Evolutionary conservation across 2,888 invertebrate genomes (phyloP).

Genomic region (Deilephila porcellus): DNA sequence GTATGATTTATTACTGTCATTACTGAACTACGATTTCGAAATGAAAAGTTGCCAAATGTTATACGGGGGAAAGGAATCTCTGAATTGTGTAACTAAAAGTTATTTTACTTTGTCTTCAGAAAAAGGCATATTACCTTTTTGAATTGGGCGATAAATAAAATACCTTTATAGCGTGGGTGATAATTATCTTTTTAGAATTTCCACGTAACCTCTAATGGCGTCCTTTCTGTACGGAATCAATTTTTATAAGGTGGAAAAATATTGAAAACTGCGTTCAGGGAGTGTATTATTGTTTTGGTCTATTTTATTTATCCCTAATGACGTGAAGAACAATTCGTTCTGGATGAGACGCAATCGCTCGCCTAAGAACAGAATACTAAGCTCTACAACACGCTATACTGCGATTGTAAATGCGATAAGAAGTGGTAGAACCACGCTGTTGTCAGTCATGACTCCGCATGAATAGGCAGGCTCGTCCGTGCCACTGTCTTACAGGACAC

Average conservation of each 20-base stretch:
- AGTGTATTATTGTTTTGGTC: no score
- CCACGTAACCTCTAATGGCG: slow-evolving; percentile 55
- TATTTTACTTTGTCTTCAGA: slow-evolving; percentile 34
- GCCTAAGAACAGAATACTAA: no score
- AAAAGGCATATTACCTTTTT: slow-evolving; percentile 40
- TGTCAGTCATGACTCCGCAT: no score
- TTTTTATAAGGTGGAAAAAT: background rate
- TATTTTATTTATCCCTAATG: no score
- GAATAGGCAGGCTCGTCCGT: no score
- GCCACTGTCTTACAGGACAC: no score
- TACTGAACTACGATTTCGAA: slow-evolving; percentile 61
- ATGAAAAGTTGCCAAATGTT: slow-evolving; percentile 59
- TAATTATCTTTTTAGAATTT: slow-evolving; percentile 73
- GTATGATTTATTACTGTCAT: slow-evolving; percentile 85
- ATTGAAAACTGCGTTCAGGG: background rate
- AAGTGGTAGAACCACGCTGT: no score
- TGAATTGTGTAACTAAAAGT: slow-evolving; percentile 35
- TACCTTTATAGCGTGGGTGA: slow-evolving; percentile 57
- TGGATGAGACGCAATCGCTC: no score
- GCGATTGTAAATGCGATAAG: no score
- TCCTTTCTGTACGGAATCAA: background rate
- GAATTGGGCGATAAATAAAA: slow-evolving; percentile 36
- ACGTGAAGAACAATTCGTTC: no score
- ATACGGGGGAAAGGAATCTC: slow-evolving; percentile 34
- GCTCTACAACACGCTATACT: no score